Conservation (phyloP, 2,888 invertebrate genomes). For the Apamea epomidion region DNA sequence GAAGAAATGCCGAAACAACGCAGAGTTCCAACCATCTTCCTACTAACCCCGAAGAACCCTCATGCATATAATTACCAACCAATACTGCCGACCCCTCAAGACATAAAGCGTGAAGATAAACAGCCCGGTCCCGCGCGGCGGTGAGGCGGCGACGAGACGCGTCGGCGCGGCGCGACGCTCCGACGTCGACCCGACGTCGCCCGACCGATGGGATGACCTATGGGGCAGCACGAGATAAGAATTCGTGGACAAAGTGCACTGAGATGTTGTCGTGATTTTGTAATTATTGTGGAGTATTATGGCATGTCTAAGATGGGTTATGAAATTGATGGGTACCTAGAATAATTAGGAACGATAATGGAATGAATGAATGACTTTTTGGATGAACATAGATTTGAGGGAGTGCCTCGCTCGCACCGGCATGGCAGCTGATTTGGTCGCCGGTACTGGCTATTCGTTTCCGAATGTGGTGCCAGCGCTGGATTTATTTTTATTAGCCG, state of each 20-base stretch:
- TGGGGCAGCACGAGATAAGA: slow-evolving; percentile 56
- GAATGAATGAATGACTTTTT: not conserved
- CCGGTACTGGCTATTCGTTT: too few relatives aligned
- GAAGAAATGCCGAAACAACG: not conserved
- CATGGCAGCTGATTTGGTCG: not conserved
- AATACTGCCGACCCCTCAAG: slow-evolving; percentile 31
- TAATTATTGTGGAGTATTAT: slow-evolving; percentile 39
- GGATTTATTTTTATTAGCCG: too few relatives aligned
- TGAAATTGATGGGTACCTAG: not conserved
- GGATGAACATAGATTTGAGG: not conserved
- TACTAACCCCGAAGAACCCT: slow-evolving; percentile 20
- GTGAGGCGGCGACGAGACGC: slow-evolving; percentile 60
- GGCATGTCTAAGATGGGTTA: not conserved
- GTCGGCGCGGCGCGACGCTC: slow-evolving; percentile 60
- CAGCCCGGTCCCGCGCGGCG: slow-evolving; percentile 40
- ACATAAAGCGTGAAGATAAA: slow-evolving; percentile 59
- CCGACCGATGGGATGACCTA: slow-evolving; percentile 59
- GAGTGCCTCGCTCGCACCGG: not conserved
- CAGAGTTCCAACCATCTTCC: not conserved
- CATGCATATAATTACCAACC: slow-evolving; percentile 42
- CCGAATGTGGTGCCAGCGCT: not conserved
- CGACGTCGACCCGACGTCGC: slow-evolving; percentile 48
- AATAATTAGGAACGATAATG: not conserved
- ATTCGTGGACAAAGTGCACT: slow-evolving; percentile 49
- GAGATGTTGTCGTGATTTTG: slow-evolving; percentile 19